Evolutionary conservation across 1,140 invertebrate genomes (phyloP), one percentile per base, ranked within the genome.

Genomic region (Muscidifurax raptorellus): DNA sequence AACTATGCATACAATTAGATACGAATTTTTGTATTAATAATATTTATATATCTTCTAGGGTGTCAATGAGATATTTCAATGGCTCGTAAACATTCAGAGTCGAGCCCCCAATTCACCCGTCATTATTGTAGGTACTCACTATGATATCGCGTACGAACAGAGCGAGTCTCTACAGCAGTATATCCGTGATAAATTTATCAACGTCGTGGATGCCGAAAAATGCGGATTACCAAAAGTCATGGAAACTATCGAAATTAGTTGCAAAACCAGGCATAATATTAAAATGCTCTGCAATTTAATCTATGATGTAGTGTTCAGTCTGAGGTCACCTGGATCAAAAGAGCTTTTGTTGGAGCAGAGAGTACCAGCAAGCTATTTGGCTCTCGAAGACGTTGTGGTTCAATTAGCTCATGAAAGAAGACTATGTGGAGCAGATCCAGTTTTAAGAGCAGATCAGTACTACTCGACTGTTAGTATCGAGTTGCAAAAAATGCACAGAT

Each of bases 61-160:
- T 0, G 95, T 99, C 4, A 96, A 96, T 15, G 97, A 97, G 88
- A 97, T 99, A 83, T 94, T 98, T 72, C 96, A 98, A 87, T 99
- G 99, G 99, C 94, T 99, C 0, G 96, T 98, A 1, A 98, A 98
- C 90, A 99, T 99, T 88, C 98, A 98, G 91, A 97, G 97, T 10
- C 93, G 98, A 87, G 98, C 98, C 0, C 98, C 98, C 0, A 99
- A 99, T 90, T 97, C 98, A 0, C 97, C 98, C 1, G 98, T 99
- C 4, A 95, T 99, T 28, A 98, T 99, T 90, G 96, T 99, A 12
- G 98, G 97, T 2, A 99, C 98, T 0, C 98, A 99, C 92, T 98
- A 97, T 87, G 99, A 99, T 92, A 95, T 97, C 47, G 95, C 98
- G 1, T 95, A 95, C 79, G 96, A 97, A 86, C 94, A 95, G 74